Conservation (phyloP, 2,888 invertebrate genomes). For the Drosophila heteroneura region DNA sequence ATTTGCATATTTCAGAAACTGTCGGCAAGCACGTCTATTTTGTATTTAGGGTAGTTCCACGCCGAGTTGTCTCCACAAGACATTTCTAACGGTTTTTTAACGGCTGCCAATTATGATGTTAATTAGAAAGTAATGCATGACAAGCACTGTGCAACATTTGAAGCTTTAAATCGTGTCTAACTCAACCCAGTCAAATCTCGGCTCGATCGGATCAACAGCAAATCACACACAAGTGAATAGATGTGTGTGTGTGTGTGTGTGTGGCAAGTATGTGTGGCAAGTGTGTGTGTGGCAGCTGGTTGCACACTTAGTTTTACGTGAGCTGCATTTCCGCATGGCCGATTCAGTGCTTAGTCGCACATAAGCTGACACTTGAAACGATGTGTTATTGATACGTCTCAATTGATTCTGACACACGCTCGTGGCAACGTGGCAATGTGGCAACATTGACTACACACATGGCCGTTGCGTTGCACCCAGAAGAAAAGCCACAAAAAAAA, state of each 20-base stretch:
- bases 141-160: background rate
- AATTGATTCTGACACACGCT: conserved; percentile 41
- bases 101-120: background rate
- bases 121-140: background rate
- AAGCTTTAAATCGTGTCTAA: no score
- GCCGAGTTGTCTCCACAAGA: background rate
- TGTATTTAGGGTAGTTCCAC: background rate
- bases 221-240: background rate
- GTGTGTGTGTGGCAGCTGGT: background rate
- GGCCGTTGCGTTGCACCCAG: background rate
- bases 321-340: conserved; percentile 46
- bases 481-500: background rate
- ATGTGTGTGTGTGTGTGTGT: background rate
- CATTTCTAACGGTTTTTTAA: background rate
- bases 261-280: background rate
- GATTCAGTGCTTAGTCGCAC: conserved; percentile 50
- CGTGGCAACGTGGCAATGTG: background rate
- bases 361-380: conserved; percentile 54
- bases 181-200: background rate
- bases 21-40: background rate
- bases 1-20: background rate
- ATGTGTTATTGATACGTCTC: conserved; percentile 48
- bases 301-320: background rate
- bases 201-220: background rate
- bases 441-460: background rate